phyloP scores from a whole-genome alignment of 2,888 invertebrate genomes.

The Aphidius colemani region DNA sequence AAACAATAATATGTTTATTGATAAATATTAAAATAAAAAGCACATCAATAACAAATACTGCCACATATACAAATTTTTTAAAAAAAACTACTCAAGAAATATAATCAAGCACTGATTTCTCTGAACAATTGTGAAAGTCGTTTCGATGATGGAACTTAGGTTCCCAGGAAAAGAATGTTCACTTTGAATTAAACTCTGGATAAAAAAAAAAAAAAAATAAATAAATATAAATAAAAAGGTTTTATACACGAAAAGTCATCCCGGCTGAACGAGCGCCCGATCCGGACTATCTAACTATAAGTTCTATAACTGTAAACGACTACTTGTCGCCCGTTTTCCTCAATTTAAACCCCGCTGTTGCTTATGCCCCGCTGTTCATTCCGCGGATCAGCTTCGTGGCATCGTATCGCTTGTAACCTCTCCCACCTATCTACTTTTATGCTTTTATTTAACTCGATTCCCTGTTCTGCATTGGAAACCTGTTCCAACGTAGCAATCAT shows the following conservation, averaged over 20 bases:
- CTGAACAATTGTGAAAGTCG: no score
- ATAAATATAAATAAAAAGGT: conserved; percentile 10
- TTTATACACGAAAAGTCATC: conserved; percentile 39
- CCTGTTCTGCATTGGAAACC: conserved; percentile 31
- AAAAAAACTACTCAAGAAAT: no score
- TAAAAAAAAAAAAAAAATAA: no score
- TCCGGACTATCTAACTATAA: conserved; percentile 58
- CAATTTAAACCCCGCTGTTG: conserved; percentile 4
- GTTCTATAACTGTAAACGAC: conserved; percentile 61
- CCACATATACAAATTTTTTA: no score
- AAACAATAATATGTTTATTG: no score
- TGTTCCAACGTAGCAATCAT: conserved; percentile 29
- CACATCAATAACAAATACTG: no score
- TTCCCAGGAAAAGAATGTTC: background rate
- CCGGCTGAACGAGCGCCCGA: conserved; percentile 59
- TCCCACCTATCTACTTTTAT: conserved; percentile 19
- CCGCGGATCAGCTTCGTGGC: conserved; percentile 16
- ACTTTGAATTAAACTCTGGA: no score
- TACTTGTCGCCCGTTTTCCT: conserved; percentile 54
- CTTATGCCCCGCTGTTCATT: conserved; percentile 3
- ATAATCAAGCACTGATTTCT: no score
- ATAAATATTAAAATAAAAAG: no score
- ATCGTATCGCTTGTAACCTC: conserved; percentile 21
- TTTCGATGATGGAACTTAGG: no score
- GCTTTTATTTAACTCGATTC: conserved; percentile 16